Evolutionary conservation across 2,888 invertebrate genomes (phyloP).

Genomic region (Agrochola lota): DNA sequence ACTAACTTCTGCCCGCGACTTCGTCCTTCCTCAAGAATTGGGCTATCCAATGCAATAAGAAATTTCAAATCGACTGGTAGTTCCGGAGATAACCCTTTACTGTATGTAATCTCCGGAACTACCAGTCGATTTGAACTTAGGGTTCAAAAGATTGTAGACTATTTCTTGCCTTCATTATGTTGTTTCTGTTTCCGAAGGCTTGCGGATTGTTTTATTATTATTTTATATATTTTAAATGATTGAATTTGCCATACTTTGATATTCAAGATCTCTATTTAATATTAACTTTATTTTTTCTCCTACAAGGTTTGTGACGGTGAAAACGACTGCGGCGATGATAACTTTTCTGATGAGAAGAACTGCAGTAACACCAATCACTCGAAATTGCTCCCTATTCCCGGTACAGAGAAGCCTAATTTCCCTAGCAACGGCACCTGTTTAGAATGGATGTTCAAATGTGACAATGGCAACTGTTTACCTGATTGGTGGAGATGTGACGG

Average conservation of each 20-base stretch:
- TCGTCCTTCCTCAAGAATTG: too few relatives aligned
- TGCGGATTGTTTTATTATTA: not conserved
- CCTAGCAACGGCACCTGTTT: constrained; percentile 89
- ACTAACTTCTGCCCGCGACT: too few relatives aligned
- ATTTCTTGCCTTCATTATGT: not conserved
- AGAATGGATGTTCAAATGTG: constrained; percentile 95
- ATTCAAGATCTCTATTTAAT: not conserved
- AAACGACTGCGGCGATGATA: constrained; percentile 92
- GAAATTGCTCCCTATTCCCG: constrained; percentile 79
- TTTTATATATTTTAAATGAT: not conserved
- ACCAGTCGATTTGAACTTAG: too few relatives aligned
- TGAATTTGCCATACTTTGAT: not conserved
- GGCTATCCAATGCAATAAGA: too few relatives aligned
- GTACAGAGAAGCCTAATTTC: constrained; percentile 76
- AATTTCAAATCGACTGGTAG: too few relatives aligned
- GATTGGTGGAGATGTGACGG: constrained; percentile 95
- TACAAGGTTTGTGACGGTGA: constrained; percentile 92
- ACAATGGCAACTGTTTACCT: constrained; percentile 93
- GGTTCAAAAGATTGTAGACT: not conserved
- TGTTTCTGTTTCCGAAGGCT: not conserved
- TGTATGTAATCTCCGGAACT: too few relatives aligned
- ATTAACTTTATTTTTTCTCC: not conserved
- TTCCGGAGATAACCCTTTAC: too few relatives aligned
- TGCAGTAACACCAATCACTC: constrained; percentile 87
- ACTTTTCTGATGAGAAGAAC: constrained; percentile 93